Evolutionary conservation across 2,797 vertebrate genomes (phyloP).

Genomic region (Choloepus didactylus): DNA sequence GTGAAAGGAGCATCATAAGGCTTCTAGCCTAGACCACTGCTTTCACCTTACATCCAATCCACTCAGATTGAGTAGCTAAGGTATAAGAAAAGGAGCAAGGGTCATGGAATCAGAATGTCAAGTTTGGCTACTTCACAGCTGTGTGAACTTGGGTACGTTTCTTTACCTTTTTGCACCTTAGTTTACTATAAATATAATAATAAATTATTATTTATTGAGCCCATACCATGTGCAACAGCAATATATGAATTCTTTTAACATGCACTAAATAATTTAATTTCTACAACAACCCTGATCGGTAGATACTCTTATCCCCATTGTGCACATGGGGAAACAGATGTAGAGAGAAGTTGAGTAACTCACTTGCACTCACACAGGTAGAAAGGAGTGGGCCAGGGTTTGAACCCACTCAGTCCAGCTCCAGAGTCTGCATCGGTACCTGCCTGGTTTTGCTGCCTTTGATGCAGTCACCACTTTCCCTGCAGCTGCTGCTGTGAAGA

Average conservation of each 20-base stretch:
- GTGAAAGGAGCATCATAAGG: background rate
- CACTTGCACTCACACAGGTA: background rate
- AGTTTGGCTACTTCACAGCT: background rate
- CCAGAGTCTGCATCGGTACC: background rate
- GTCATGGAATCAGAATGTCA: background rate
- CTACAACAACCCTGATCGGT: background rate
- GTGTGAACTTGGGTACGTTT: background rate
- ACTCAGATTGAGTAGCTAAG: background rate
- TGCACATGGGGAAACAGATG: background rate
- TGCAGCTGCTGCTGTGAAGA: background rate
- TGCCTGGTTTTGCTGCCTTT: background rate
- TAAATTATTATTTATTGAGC: background rate
- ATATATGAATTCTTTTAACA: constrained; percentile 31
- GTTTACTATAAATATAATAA: background rate
- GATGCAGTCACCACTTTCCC: background rate
- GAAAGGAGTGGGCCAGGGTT: background rate
- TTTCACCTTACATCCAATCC: background rate
- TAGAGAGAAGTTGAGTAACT: background rate
- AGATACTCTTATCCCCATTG: background rate
- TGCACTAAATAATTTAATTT: background rate
- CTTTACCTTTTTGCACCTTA: background rate
- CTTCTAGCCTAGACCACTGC: background rate
- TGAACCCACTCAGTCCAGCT: background rate
- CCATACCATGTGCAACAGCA: background rate
- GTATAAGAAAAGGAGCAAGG: background rate